Conservation (phyloP, 2,888 invertebrate species). For the Mesorhabditis sp. region DNA sequence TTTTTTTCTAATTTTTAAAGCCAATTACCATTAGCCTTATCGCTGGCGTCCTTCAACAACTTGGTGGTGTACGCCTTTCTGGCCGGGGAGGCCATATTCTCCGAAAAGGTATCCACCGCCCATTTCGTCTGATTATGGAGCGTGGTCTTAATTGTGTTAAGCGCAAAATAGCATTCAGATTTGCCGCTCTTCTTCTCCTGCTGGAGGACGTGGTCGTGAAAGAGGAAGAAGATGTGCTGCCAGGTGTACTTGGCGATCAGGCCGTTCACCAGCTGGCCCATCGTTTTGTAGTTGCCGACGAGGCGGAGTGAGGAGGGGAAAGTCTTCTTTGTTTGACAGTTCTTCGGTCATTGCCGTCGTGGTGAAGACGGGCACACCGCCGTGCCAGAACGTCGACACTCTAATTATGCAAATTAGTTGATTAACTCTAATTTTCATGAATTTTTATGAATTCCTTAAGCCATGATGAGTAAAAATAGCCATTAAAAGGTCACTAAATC, state of each 20-base stretch:
- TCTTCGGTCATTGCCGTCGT: constrained; percentile 76
- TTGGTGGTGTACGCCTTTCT: constrained; percentile 65
- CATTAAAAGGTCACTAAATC: no score
- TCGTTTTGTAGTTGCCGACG: constrained; percentile 71
- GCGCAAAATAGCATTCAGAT: constrained; percentile 51
- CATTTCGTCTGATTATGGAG: constrained; percentile 46
- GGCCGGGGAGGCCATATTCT: constrained; percentile 67
- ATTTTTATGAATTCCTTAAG: no score
- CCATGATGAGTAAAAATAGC: no score
- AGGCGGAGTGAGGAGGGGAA: constrained; percentile 76
- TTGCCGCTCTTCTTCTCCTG: constrained; percentile 39
- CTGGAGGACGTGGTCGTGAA: constrained; percentile 42
- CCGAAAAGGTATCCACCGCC: constrained; percentile 60
- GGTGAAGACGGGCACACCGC: constrained; percentile 72
- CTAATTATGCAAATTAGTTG: constrained; percentile 11
- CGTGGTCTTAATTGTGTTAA: constrained; percentile 53
- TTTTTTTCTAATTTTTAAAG: no score
- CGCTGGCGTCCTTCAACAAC: constrained; percentile 67
- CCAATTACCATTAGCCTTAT: constrained; percentile 20
- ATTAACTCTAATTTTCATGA: no score
- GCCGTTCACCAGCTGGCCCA: constrained; percentile 39
- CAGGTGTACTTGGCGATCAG: constrained; percentile 62
- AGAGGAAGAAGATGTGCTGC: constrained; percentile 66
- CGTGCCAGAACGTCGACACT: constrained; percentile 62
- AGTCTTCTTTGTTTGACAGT: constrained; percentile 71